phyloP scores from a whole-genome alignment of 37 sponge, comb jelly and placozoan species.

The Bolinopsis microptera region DNA sequence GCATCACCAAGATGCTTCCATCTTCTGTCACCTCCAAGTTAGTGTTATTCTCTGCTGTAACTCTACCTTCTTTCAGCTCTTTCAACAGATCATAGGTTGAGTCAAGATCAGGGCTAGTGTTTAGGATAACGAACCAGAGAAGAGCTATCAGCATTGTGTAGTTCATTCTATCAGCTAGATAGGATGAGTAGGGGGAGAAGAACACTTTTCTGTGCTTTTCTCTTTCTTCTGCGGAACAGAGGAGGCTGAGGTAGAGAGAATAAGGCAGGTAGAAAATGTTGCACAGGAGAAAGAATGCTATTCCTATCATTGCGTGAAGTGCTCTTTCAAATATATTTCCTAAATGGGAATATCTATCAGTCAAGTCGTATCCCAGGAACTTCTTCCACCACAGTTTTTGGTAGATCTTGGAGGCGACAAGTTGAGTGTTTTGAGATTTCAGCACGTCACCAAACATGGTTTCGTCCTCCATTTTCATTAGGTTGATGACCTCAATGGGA shows the following conservation, averaged over 20 bases:
- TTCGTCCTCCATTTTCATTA: background rate
- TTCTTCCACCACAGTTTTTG: background rate
- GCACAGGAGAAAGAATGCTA: background rate
- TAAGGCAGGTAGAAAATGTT: background rate
- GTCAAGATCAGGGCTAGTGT: background rate
- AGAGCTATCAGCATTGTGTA: background rate
- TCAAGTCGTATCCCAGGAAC: background rate
- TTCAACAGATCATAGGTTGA: background rate
- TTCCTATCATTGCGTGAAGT: background rate
- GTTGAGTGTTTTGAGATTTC: background rate
- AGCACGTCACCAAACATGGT: conserved; percentile 10
- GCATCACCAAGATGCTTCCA: background rate
- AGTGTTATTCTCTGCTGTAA: background rate
- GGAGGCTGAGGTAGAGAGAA: background rate
- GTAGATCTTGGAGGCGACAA: background rate
- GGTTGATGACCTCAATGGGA: background rate
- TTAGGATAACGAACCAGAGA: background rate
- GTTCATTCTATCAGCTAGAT: background rate
- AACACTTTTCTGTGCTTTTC: background rate
- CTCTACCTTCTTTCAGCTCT: background rate
- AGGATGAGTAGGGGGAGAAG: conserved; percentile 3
- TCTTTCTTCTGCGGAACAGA: background rate
- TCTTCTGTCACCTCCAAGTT: background rate
- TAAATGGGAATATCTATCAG: background rate
- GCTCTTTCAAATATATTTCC: background rate